Conservation (phyloP, 2,797 vertebrate species). For the Acropternis orthonyx region DNA sequence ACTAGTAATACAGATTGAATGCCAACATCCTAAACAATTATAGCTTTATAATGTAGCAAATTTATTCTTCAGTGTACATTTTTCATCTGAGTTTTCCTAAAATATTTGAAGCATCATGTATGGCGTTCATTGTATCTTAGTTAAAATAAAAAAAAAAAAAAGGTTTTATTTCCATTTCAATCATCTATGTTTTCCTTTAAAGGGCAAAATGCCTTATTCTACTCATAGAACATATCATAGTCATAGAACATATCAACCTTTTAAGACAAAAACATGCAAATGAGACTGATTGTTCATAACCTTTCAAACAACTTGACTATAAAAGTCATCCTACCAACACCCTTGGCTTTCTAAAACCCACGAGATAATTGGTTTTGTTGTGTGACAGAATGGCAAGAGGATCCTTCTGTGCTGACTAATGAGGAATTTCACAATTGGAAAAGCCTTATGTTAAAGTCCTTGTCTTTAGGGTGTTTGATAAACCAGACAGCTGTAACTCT, state of each 20-base stretch:
- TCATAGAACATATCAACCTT: not conserved
- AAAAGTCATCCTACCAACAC: not conserved
- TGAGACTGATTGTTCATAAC: not conserved
- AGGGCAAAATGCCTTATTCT: not conserved
- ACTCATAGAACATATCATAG: not conserved
- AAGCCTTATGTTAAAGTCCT: not conserved
- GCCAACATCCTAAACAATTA: not conserved
- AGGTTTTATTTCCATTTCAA: not conserved
- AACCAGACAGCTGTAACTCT: not conserved
- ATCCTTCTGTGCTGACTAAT: not conserved
- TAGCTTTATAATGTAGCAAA: not conserved
- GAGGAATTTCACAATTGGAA: not conserved
- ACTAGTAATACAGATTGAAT: not conserved
- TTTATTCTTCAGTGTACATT: not conserved
- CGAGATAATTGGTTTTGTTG: not conserved
- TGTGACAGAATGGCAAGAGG: not conserved
- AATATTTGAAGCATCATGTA: not conserved
- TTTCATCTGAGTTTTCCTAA: not conserved
- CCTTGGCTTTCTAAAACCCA: not conserved
- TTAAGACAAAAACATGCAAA: not conserved
- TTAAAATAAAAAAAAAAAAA: not conserved
- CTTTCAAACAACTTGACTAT: not conserved
- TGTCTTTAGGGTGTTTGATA: not conserved
- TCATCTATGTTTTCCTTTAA: not conserved
- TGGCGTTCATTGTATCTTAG: not conserved